These are phyloP conservation scores for Epirrita christyi DNA, from an alignment of 2,888 invertebrate genomes.

Conservation along the genomic window DNA sequence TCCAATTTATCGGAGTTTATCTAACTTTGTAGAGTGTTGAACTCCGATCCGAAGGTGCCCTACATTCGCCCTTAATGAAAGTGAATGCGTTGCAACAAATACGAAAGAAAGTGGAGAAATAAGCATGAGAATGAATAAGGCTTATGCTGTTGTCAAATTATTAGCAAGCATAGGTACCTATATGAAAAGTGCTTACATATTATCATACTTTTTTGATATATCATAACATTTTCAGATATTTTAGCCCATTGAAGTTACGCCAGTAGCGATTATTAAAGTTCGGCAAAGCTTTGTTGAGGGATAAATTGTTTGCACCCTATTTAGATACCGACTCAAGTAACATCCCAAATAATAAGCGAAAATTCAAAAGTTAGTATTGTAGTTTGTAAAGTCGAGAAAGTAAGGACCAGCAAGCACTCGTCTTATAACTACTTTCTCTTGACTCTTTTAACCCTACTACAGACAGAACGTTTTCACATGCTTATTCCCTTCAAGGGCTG, in stretches of 20 bases:
- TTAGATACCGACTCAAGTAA: constrained; percentile 1
- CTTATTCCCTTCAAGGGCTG: constrained; percentile 27
- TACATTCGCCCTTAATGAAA: constrained; percentile 36
- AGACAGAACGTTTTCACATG: constrained; percentile 33
- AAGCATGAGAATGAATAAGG: background rate
- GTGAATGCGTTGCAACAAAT: constrained; percentile 26
- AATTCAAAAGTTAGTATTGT: constrained; percentile 14
- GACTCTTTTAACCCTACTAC: constrained; percentile 59
- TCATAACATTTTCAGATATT: too few relatives aligned
- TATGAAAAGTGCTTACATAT: background rate
- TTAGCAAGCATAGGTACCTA: background rate
- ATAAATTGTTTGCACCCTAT: constrained; percentile 4
- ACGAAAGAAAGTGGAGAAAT: constrained; percentile 15
- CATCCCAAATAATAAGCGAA: constrained; percentile 16
- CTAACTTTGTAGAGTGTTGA: constrained; percentile 34
- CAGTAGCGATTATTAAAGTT: background rate
- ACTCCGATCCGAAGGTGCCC: constrained; percentile 37
- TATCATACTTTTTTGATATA: background rate
- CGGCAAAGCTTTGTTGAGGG: background rate
- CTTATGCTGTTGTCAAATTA: background rate
- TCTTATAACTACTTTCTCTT: constrained; percentile 70
- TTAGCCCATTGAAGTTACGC: background rate
- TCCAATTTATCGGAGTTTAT: constrained; percentile 30
- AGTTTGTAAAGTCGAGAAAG: constrained; percentile 63
- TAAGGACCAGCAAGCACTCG: constrained; percentile 64